These are phyloP conservation scores for Aleiodes sp. DNA, from an alignment of 1,140 invertebrate species.

Conservation along the genomic window DNA sequence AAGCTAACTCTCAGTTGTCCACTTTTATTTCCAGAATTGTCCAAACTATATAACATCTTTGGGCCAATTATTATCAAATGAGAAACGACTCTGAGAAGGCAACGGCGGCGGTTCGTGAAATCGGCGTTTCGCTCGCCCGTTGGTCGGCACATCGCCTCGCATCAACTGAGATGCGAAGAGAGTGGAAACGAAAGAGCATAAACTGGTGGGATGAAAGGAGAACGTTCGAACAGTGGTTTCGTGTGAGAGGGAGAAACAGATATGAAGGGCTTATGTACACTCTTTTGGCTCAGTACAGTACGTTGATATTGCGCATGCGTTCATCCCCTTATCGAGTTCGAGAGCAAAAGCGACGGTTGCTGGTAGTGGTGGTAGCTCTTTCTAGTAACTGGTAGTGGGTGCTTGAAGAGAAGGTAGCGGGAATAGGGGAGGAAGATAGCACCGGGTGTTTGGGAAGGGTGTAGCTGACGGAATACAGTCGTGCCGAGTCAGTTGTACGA, in stretches of 20 bases:
- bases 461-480: slow-evolving; percentile 44
- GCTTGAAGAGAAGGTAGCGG: slow-evolving; percentile 25
- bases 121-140: slow-evolving; percentile 42
- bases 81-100: slow-evolving; percentile 52
- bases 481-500: slow-evolving; percentile 29
- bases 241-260: neutral
- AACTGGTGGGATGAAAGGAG: neutral
- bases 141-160: slow-evolving; percentile 2
- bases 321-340: slow-evolving; percentile 59
- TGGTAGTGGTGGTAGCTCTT: slow-evolving; percentile 25
- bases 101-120: slow-evolving; percentile 48
- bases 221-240: neutral
- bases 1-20: slow-evolving; percentile 24
- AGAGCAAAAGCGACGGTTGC: slow-evolving; percentile 53
- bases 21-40: slow-evolving; percentile 11
- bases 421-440: slow-evolving; percentile 1
- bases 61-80: slow-evolving; percentile 42
- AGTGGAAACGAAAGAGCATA: slow-evolving; percentile 14
- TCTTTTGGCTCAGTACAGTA: neutral
- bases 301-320: slow-evolving; percentile 38
- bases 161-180: slow-evolving; percentile 9
- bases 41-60: slow-evolving; percentile 13
- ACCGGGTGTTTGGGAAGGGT: slow-evolving; percentile 8
- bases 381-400: slow-evolving; percentile 29
- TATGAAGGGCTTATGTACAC: neutral